Conservation (phyloP, 2,797 vertebrate genomes). For the Champsocephalus gunnari region DNA sequence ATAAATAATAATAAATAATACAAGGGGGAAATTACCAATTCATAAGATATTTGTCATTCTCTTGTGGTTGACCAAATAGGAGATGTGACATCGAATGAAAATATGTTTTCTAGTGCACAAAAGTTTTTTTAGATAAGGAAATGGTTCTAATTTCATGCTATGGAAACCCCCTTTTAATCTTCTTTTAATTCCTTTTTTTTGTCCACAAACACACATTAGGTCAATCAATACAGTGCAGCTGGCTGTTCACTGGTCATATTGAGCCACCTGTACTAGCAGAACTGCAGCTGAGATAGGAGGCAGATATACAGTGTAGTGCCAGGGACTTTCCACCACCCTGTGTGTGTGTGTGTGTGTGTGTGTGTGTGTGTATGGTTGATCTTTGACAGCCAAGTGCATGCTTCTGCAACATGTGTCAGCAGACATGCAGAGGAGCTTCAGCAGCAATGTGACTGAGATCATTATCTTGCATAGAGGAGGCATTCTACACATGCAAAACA, state of each 20-base stretch:
- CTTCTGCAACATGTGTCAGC: constrained; percentile 34
- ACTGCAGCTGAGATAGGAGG: constrained; percentile 54
- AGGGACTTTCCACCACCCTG: constrained; percentile 77
- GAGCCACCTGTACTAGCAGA: constrained; percentile 63
- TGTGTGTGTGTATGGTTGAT: constrained; percentile 11
- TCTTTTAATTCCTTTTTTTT: background rate
- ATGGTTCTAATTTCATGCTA: background rate
- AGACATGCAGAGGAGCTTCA: constrained; percentile 17
- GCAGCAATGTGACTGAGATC: constrained; percentile 9
- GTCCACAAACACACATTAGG: constrained; percentile 1
- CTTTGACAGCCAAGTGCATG: constrained; percentile 46
- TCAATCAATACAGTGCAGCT: constrained; percentile 6
- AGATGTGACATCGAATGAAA: background rate
- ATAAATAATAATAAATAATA: background rate
- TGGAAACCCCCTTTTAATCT: background rate
- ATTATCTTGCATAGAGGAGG: background rate
- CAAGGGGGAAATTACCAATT: background rate
- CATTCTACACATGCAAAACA: constrained; percentile 14
- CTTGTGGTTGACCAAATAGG: background rate
- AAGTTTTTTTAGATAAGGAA: background rate
- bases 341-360: constrained; percentile 2
- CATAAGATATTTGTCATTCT: background rate
- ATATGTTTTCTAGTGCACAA: background rate
- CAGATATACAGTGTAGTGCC: constrained; percentile 40
- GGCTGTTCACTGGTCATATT: constrained; percentile 36